Base-by-base conservation (phyloP, 1,140 invertebrate species). In the Sweltsa coloradensis region DNA sequence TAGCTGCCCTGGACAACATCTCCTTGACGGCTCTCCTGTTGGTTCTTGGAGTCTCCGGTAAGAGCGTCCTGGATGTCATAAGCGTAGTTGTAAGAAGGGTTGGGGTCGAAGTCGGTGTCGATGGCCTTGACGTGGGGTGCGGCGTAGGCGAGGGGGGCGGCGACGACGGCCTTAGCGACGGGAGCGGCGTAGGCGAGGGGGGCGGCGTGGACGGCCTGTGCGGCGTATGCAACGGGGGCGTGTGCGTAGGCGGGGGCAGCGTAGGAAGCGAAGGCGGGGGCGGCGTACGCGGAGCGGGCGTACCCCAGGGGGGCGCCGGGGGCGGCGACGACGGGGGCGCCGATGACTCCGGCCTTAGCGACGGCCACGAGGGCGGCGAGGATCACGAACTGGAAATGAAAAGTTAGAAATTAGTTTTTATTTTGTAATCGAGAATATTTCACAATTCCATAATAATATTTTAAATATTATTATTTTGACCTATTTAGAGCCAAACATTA, bases 21-120 rank as follows among this genome's bases (percentile, higher is more conserved):
- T 39, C 57, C 55, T 16, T 57, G 43, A 3, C 57, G 49, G 24
- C 41, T 40, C 45, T 60, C 57, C 21, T 52, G 41, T 21, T 55
- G 55, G 29, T 23, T 41, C 40, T 58, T 58, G 45, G 51, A 40
- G 36, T 58, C 57, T 22, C 57, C 55, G 7, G 55, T 57, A 11
- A 53, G 26, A 5, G 34, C 41, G 27, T 53, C 51, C 18, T 49
- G 41, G 34, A 52, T 40, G 31, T 74, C 71, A 56, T 80, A 79
- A 2, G 69, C 68, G 55, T 74, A 79, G 45, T 70, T 66, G 59
- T 78, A 79, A 45, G 76, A 73, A 0, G 77, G 74, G 36, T 47
- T 37, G 25, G 45, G 45, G 45, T 47, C 45, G 45, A 19, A 47
- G 45, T 47, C 34, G 34, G 45, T 47, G 19, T 47, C 45, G 19